phyloP scores from a whole-genome alignment of 2,888 invertebrate genomes.

The Scaptomyza caliginosa region DNA sequence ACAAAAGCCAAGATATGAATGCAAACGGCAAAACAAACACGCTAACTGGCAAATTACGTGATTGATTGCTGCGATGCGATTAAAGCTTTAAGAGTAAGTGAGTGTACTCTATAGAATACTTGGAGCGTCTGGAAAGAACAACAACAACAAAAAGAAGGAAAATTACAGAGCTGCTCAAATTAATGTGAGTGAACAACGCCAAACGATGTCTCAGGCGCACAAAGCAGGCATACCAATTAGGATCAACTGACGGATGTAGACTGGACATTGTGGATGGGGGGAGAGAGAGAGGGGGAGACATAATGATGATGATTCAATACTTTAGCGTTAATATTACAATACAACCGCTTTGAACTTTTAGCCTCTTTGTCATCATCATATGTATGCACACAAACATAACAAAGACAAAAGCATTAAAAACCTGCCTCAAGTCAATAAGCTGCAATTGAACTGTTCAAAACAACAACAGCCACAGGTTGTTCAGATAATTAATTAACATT shows the following conservation, averaged over 20 bases:
- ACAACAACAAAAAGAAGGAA: constrained; percentile 49
- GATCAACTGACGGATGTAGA: constrained; percentile 51
- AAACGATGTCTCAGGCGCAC: constrained; percentile 72
- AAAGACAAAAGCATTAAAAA: neutral
- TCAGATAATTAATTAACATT: constrained; percentile 54
- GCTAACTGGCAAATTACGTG: constrained; percentile 72
- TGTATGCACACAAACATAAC: too few species aligned
- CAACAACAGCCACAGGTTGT: constrained; percentile 21
- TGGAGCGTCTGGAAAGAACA: constrained; percentile 11
- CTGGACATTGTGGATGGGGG: constrained; percentile 7
- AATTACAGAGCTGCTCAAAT: constrained; percentile 63
- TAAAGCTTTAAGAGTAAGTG: constrained; percentile 47
- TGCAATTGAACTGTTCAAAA: constrained; percentile 7
- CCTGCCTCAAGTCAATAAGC: constrained; percentile 1
- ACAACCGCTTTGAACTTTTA: neutral
- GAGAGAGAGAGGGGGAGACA: too few species aligned
- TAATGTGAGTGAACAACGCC: constrained; percentile 73
- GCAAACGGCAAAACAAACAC: constrained; percentile 65
- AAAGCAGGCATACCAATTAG: constrained; percentile 70
- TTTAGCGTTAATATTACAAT: constrained; percentile 6
- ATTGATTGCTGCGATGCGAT: constrained; percentile 73
- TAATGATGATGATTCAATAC: constrained; percentile 39
- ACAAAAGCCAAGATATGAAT: constrained; percentile 66
- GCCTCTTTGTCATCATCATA: neutral
- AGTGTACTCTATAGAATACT: constrained; percentile 32